A percentile compares a stretch with the other conserved stretches of the same genome.
Evolutionary conservation across 2,888 invertebrate genomes (phyloP).

Genomic region (Linyphia triangularis): DNA sequence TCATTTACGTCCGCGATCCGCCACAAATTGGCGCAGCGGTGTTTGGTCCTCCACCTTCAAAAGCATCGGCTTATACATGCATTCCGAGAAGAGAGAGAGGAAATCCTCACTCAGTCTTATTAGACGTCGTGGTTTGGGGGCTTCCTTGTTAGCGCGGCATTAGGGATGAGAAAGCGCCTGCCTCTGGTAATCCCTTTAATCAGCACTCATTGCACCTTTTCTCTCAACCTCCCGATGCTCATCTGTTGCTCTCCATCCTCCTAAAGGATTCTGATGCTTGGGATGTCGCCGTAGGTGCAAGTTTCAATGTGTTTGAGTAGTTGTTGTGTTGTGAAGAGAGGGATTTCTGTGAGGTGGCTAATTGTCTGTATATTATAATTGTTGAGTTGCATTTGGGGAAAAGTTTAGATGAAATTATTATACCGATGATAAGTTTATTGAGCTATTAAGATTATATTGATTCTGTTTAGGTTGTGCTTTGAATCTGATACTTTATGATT

Average conservation of each 20-base stretch:
- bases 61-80: conserved; percentile 45
- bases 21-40: conserved; percentile 63
- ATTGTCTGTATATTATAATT: too few relatives aligned
- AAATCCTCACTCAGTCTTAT: conserved; percentile 59
- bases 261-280: background rate
- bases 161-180: conserved; percentile 49
- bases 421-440: too few relatives aligned
- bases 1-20: conserved; percentile 55
- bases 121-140: conserved; percentile 65
- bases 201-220: conserved; percentile 68
- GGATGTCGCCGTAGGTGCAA: background rate
- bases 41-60: conserved; percentile 22
- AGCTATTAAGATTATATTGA: too few relatives aligned
- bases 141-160: conserved; percentile 71
- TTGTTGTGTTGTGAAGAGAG: too few relatives aligned
- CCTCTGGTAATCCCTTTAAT: conserved; percentile 70
- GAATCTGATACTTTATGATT: too few relatives aligned
- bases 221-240: conserved; percentile 36
- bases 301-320: too few relatives aligned
- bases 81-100: background rate
- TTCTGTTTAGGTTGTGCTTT: too few relatives aligned
- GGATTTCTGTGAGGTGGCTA: too few relatives aligned
- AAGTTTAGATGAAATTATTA: too few relatives aligned
- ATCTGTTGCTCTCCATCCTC: conserved; percentile 44
- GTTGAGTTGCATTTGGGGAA: too few relatives aligned